Evolutionary conservation across 2,113 vertebrate species (phyloP), one percentile per base, ranked within the genome.

Genomic region (Ondatra zibethicus): DNA sequence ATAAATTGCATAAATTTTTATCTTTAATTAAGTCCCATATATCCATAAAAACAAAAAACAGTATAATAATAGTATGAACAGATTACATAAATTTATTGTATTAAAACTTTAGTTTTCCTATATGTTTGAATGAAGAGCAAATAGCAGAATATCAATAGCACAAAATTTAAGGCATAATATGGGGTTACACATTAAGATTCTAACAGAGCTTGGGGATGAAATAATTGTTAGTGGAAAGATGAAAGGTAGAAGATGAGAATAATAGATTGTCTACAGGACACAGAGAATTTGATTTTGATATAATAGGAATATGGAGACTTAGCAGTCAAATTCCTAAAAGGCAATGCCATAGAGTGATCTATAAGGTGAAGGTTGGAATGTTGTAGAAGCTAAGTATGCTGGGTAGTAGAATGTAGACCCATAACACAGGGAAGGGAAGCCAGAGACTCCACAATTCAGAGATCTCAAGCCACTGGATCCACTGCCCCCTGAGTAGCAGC

Each of bases 211-310:
- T 55, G 13, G 58, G 3, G 9, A 78, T 52, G 5, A 17, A 75
- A 82, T 25, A 52, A 16, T n/a, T 73, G 7, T 84, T 29, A 81
- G 16, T 12, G 17, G 58, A 27, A 47, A 42, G 77, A 80, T 23
- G 10, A 55, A 86, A 47, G 6, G 29, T 42, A 81, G 61, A 1
- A 12, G 21, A 0, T 1, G 2, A 50, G 19, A 31, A 89, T 6
- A 27, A 66, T 66, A 66, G 0, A 7, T 23, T 33, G 7, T 25
- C 1, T 47, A 0, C 21, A 36, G 5, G 29, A 31, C 39, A 9
- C 10, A 73, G 5, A 23, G 4, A 88, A 36, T 39, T 39, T 55
- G 5, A 88, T 58, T 58, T n/a, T 58, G 13, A 19, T 31, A 39
- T 14, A 39, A 33, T 58, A 58, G 33, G 7, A 17, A 58, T 52